phyloP scores from a whole-genome alignment of 2,797 vertebrate species.

The Lacerta agilis region DNA sequence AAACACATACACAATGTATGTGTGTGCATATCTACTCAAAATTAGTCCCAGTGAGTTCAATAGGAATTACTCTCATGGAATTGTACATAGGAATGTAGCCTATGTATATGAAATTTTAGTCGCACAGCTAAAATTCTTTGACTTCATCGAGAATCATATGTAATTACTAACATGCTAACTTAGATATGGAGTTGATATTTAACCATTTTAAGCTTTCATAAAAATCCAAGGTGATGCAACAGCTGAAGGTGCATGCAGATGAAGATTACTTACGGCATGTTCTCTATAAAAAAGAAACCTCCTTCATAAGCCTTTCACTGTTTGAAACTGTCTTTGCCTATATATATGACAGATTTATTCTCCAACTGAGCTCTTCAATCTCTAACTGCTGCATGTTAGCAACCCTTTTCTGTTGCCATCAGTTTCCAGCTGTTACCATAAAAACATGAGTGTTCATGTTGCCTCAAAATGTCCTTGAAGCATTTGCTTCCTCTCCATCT shows the following conservation, averaged over 20 bases:
- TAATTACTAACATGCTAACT: not conserved
- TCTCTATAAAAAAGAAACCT: not conserved
- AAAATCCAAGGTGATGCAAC: not conserved
- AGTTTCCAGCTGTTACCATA: slow-evolving; percentile 40
- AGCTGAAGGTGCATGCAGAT: not conserved
- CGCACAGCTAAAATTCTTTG: not conserved
- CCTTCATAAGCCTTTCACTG: not conserved
- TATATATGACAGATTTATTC: slow-evolving; percentile 13
- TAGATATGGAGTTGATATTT: not conserved
- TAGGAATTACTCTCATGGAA: not conserved
- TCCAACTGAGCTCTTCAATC: slow-evolving; percentile 4
- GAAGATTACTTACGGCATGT: not conserved
- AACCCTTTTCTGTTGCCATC: slow-evolving; percentile 21
- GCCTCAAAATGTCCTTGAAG: slow-evolving; percentile 34
- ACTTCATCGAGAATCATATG: not conserved
- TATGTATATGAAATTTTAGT: not conserved
- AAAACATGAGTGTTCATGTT: slow-evolving; percentile 17
- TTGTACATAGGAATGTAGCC: not conserved
- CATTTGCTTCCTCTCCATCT: slow-evolving; percentile 21
- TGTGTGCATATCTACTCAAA: not conserved
- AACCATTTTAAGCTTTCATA: not conserved
- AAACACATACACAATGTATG: not conserved
- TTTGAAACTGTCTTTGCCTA: not conserved
- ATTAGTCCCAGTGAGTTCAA: not conserved
- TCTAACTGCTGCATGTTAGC: slow-evolving; percentile 19